Conservation (phyloP, 2,797 vertebrate genomes). For the Harpagifer antarcticus region DNA sequence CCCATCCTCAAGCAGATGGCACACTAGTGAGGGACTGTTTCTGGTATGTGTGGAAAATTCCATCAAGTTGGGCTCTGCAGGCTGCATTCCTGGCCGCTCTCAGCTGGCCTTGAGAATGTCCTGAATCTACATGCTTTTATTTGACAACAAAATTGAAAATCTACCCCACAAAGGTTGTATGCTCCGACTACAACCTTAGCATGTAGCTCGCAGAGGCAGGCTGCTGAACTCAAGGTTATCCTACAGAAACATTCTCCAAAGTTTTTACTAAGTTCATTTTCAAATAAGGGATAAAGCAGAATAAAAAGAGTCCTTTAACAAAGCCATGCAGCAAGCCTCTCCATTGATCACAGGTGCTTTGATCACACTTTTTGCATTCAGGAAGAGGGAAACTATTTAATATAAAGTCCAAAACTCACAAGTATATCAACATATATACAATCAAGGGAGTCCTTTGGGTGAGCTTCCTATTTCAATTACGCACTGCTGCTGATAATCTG, state of each 20-base stretch:
- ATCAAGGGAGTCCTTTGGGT: conserved; percentile 22
- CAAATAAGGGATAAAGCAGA: conserved; percentile 29
- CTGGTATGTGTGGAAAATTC: conserved; percentile 76
- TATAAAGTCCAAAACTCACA: conserved; percentile 4
- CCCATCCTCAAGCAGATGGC: conserved; percentile 81
- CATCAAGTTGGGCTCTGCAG: conserved; percentile 66
- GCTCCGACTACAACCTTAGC: conserved; percentile 58
- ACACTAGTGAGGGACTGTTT: conserved; percentile 59
- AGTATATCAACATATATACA: neutral
- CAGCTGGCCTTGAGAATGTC: conserved; percentile 64
- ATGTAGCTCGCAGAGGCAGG: conserved; percentile 49
- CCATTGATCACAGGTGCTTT: too few species aligned
- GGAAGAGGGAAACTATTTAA: neutral
- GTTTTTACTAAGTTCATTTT: conserved; percentile 6
- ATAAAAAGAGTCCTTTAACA: conserved; percentile 8
- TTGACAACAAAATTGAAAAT: conserved; percentile 71
- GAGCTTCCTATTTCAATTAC: conserved; percentile 16
- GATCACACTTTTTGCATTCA: conserved; percentile 7
- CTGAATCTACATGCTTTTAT: conserved; percentile 74
- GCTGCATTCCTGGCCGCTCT: conserved; percentile 75
- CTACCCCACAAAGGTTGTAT: conserved; percentile 34
- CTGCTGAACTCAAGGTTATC: conserved; percentile 61
- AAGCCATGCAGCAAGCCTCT: conserved; percentile 1
- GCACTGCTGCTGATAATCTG: conserved; percentile 29
- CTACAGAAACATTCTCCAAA: conserved; percentile 44